Conservation (phyloP, 35 echinoderm and acorn worm genomes). For the Patiria miniata region DNA sequence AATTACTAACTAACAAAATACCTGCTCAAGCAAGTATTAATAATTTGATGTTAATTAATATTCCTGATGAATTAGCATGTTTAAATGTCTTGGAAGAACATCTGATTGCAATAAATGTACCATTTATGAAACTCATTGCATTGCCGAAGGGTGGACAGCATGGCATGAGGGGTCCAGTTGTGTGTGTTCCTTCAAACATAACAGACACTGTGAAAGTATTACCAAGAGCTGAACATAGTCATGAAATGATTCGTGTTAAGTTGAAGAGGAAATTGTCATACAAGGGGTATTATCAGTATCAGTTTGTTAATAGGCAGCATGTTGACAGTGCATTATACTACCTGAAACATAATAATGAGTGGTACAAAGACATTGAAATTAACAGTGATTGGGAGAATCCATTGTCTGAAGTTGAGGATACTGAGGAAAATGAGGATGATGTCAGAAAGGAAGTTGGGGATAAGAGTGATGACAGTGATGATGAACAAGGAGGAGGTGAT, state of each 20-base stretch:
- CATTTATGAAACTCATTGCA: too few relatives aligned
- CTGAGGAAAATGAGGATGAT: background rate
- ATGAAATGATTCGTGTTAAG: conserved; percentile 50
- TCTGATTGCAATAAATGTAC: too few relatives aligned
- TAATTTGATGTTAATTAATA: conserved; percentile 29
- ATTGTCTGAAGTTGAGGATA: background rate
- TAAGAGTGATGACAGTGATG: background rate
- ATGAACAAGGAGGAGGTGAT: too few relatives aligned
- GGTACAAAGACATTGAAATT: conserved; percentile 18
- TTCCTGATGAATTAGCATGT: background rate
- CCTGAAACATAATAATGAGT: background rate
- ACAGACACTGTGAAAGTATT: conserved; percentile 43
- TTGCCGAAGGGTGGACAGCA: too few relatives aligned
- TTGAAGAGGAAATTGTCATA: too few relatives aligned
- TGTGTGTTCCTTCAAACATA: conserved; percentile 63
- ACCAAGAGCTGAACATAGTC: conserved; percentile 39
- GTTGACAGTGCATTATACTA: background rate
- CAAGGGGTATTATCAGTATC: conserved; percentile 52
- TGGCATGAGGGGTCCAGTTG: conserved; percentile 49
- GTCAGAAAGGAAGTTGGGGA: background rate
- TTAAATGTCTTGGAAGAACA: conserved; percentile 17
- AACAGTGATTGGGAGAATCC: background rate
- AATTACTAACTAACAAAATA: background rate
- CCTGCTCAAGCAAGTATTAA: conserved; percentile 6
- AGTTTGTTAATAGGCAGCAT: conserved; percentile 5